Conservation (phyloP, 2,797 vertebrate genomes). For the Chromobotia macracanthus region DNA sequence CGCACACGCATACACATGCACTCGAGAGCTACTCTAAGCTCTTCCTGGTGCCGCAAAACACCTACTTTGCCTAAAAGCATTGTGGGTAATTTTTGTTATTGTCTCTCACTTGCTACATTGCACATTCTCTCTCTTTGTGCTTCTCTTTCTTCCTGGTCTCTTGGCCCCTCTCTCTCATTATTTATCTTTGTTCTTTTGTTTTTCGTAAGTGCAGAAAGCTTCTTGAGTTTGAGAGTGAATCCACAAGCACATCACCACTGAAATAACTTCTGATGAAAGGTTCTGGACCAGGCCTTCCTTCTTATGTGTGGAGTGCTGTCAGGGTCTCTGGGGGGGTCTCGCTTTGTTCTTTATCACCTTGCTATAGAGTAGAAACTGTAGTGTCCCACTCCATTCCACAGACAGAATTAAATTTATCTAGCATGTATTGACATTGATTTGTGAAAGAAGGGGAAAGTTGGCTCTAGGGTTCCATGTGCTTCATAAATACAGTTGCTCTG, state of each 20-base stretch:
- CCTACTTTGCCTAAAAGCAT: conserved; percentile 44
- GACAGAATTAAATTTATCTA: conserved; percentile 7
- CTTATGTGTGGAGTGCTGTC: conserved; percentile 35
- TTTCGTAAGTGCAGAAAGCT: conserved; percentile 18
- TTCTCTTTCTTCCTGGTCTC: conserved; percentile 7
- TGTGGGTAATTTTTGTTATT: conserved; percentile 43
- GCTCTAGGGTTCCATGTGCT: neutral
- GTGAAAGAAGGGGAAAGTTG: conserved; percentile 4
- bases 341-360: conserved; percentile 12
- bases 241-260: neutral
- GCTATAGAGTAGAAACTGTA: neutral
- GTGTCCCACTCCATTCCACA: neutral
- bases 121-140: conserved; percentile 12
- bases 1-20: conserved; percentile 6
- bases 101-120: conserved; percentile 12
- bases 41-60: conserved; percentile 15
- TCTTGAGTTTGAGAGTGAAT: conserved; percentile 3
- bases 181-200: conserved; percentile 14
- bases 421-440: neutral
- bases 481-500: conserved; percentile 4
- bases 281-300: conserved; percentile 12
- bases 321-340: neutral
- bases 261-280: conserved; percentile 51
- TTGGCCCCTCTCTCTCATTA: conserved; percentile 19
- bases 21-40: conserved; percentile 6